Conservation (phyloP, 2,113 vertebrate genomes). For the Lethenteron reissneri region DNA sequence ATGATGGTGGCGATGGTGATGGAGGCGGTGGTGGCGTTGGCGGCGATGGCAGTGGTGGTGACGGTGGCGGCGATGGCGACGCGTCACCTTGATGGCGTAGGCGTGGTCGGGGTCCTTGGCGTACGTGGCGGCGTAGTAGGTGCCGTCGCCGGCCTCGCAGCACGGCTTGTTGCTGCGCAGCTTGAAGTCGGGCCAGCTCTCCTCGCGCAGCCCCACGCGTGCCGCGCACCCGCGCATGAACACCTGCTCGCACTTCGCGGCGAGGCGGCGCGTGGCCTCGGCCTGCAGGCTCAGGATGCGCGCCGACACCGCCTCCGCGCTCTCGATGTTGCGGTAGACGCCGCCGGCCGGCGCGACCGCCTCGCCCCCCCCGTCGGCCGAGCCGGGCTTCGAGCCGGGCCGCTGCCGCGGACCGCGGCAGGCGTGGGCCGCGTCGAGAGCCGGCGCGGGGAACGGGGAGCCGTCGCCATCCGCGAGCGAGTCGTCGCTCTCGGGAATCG, state of each 20-base stretch:
- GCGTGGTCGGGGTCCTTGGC: slow-evolving; percentile 5
- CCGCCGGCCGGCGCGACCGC: not conserved
- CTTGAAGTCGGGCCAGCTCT: slow-evolving; percentile 3
- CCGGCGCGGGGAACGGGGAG: not conserved
- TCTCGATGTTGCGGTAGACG: not conserved
- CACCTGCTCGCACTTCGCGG: not conserved
- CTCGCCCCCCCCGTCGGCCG: not conserved
- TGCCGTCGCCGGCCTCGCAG: slow-evolving; percentile 1
- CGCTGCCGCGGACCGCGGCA: not conserved
- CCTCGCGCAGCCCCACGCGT: not conserved
- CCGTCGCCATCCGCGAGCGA: not conserved
- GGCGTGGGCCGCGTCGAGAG: not conserved
- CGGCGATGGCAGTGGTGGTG: too few species aligned
- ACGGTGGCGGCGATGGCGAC: too few species aligned
- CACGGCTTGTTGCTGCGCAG: slow-evolving; percentile 4
- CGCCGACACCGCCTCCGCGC: not conserved
- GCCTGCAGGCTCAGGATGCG: slow-evolving; percentile 4
- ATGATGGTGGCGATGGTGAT: too few species aligned
- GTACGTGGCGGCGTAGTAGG: not conserved
- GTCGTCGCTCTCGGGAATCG: not conserved
- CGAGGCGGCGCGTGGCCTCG: not conserved
- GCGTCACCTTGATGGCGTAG: not conserved
- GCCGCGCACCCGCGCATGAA: not conserved
- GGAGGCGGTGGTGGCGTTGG: too few species aligned
- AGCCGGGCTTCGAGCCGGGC: not conserved